Conservation (phyloP, 2,888 invertebrate species). For the Thalpophila matura region DNA sequence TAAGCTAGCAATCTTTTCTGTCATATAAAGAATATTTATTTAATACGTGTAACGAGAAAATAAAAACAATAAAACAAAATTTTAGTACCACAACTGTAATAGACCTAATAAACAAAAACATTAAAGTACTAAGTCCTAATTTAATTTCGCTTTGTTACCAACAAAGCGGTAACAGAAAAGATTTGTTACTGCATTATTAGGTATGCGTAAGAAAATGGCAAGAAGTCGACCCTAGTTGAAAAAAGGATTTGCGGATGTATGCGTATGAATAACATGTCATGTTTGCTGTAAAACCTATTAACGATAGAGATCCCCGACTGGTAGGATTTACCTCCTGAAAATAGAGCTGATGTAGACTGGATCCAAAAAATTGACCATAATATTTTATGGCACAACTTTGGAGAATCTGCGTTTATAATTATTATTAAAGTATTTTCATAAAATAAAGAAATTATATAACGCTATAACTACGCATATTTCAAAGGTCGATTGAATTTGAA, state of each 20-base stretch:
- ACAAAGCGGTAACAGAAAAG: conserved; percentile 25
- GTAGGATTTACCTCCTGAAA: too few species aligned
- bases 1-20: conserved; percentile 24
- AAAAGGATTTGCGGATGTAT: background rate
- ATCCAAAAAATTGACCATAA: too few species aligned
- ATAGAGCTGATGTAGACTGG: too few species aligned
- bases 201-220: conserved; percentile 7
- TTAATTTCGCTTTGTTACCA: conserved; percentile 45
- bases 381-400: too few species aligned
- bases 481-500: too few species aligned
- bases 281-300: background rate
- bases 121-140: conserved; percentile 33
- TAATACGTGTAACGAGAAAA: conserved; percentile 24
- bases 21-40: conserved; percentile 31
- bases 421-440: too few species aligned
- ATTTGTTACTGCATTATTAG: conserved; percentile 39
- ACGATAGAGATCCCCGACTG: background rate
- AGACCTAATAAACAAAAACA: conserved; percentile 39
- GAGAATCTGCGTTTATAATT: too few species aligned
- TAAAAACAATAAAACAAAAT: conserved; percentile 12
- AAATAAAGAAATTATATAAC: too few species aligned
- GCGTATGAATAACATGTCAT: background rate
- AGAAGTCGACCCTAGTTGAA: background rate
- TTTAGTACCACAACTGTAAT: conserved; percentile 11
- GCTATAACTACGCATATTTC: too few species aligned